These are phyloP conservation scores for Otocyon megalotis DNA, from an alignment of 2,113 vertebrate species.

Conservation along the genomic window DNA sequence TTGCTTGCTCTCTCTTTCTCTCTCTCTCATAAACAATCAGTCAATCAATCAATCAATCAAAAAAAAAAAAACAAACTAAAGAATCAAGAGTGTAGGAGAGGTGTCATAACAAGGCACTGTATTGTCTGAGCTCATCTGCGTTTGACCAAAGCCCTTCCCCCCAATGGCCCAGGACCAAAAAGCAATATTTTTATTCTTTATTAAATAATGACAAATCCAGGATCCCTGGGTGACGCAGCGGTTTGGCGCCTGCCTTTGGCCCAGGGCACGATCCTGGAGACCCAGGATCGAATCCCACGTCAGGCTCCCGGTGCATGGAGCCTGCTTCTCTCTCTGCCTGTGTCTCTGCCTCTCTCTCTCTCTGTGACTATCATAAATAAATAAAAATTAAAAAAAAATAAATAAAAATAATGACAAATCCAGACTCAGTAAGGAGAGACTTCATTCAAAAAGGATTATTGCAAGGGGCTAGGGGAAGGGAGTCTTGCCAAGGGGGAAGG, in stretches of 20 bases:
- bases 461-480: accelerated
- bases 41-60: too few species aligned
- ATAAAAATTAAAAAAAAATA: too few species aligned
- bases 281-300: too few species aligned
- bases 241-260: too few species aligned
- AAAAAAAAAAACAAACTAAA: background rate
- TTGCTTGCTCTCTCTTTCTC: background rate
- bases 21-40: too few species aligned
- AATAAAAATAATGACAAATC: background rate
- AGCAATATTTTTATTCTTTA: background rate
- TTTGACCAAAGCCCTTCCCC: background rate
- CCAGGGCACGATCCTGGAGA: too few species aligned
- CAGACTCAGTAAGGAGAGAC: background rate
- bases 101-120: background rate
- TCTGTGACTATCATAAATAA: too few species aligned
- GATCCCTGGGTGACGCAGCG: too few species aligned
- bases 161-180: background rate
- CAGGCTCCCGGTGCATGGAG: too few species aligned
- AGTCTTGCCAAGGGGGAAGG: accelerated
- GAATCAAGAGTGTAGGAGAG: background rate
- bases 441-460: background rate
- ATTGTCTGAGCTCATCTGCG: background rate
- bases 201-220: background rate
- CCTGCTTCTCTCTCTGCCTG: too few species aligned
- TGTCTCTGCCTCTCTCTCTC: too few species aligned